Conservation (phyloP, 2,113 vertebrate species). For the Vulpes ferrilata region DNA sequence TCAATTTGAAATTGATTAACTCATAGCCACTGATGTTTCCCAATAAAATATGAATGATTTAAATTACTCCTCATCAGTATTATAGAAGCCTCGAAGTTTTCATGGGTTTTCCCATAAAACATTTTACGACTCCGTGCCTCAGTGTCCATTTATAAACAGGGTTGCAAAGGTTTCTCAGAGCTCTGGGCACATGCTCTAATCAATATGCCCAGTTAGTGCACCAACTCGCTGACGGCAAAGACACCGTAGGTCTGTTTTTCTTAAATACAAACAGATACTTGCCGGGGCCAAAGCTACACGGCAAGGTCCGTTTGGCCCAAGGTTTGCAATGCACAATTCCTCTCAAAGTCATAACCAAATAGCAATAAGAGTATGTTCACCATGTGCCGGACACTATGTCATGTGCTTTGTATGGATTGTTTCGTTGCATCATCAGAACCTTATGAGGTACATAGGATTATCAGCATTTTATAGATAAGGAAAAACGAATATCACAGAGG, state of each 20-base stretch:
- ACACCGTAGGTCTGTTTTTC: not conserved
- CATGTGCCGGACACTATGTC: not conserved
- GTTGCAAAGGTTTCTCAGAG: not conserved
- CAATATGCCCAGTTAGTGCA: not conserved
- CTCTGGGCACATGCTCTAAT: not conserved
- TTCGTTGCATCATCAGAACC: not conserved
- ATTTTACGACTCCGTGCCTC: conserved; percentile 40
- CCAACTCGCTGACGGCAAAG: not conserved
- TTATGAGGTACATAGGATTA: not conserved
- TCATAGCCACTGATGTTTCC: conserved; percentile 66
- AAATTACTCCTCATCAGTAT: conserved; percentile 74
- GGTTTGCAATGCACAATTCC: not conserved
- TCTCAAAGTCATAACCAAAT: not conserved
- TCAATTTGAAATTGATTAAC: conserved; percentile 80
- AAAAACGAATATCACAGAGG: not conserved
- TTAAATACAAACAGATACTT: conserved; percentile 6
- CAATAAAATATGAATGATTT: conserved; percentile 78
- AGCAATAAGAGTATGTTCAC: not conserved
- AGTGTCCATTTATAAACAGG: conserved; percentile 27
- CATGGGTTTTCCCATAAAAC: conserved; percentile 73
- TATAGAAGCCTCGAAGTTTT: conserved; percentile 70
- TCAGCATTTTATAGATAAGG: not conserved
- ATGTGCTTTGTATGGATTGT: not conserved
- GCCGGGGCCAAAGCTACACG: not conserved
- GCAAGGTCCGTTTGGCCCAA: not conserved